A percentile compares a stretch with the other conserved stretches of the same genome.
Evolutionary conservation across 2,888 invertebrate species (phyloP).

Genomic region (Theristus sp.): DNA sequence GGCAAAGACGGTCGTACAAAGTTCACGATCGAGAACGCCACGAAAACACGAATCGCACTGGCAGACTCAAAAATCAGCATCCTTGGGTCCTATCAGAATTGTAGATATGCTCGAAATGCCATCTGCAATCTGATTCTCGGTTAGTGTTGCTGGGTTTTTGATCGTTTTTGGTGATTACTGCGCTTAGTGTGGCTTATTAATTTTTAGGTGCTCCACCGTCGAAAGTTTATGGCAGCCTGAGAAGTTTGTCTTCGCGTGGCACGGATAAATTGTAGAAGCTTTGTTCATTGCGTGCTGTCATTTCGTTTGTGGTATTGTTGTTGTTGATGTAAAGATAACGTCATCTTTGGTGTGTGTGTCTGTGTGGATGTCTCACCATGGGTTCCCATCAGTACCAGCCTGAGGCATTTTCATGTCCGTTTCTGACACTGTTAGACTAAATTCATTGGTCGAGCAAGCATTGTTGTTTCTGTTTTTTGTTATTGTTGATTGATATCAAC

Average conservation of each 20-base stretch:
- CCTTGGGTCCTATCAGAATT: conserved; percentile 88
- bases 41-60: conserved; percentile 87
- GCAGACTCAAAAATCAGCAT: conserved; percentile 92
- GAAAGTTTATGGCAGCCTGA: conserved; percentile 85
- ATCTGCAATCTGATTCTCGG: conserved; percentile 86
- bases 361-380: too few species aligned
- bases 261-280: too few species aligned
- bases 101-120: conserved; percentile 75
- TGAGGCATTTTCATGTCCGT: too few species aligned
- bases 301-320: too few species aligned
- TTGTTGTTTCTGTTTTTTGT: too few species aligned
- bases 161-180: not conserved
- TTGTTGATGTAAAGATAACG: too few species aligned
- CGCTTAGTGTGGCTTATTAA: not conserved
- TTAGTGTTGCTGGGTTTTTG: conserved; percentile 18
- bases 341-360: too few species aligned
- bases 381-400: too few species aligned
- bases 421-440: too few species aligned
- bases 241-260: conserved; percentile 50
- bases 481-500: too few species aligned
- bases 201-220: conserved; percentile 68
- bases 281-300: too few species aligned
- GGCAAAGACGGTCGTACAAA: conserved; percentile 77
- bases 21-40: conserved; percentile 94
- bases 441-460: too few species aligned